Base-by-base conservation (phyloP, 2,888 invertebrate genomes). In the Polyommatus icarus region DNA sequence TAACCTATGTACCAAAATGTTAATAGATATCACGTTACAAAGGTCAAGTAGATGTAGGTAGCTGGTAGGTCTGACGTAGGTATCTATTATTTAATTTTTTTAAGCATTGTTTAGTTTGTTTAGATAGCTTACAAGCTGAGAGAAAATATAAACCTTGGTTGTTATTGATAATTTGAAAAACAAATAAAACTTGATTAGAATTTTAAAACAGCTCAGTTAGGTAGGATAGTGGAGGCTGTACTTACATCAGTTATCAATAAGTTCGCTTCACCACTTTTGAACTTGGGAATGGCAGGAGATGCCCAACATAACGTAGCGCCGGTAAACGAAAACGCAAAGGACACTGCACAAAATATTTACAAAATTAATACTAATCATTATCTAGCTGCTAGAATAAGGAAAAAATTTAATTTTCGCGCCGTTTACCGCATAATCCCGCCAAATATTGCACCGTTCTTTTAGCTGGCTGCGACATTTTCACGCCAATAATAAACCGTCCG, bases 231-330 rank as follows among this genome's bases (percentile, higher is more conserved):
- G 7, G 18, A 15, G n/a, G 24, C 6, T 67, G 10, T 76, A 88
- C 92, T 90, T 85, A 94, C 94, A 83, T 93, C 90, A 71, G 89
- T 89, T 76, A 94, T 91, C 78, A 86, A 79, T 75, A 94, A 81
- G 80, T 88, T 86, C 4, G 92, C 88, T 80, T 90, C 91, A 20
- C 92, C 92, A 79, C 83, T 91, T 81, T 88, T 90, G 83, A 95
- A 89, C 86, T 94, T 94, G 71, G 94, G 94, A 82, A 95, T 90
- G 40, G 94, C 94, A n/a, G 95, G 95, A 1, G 95, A 95, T 0
- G 95, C 89, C 94, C 95, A 95, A 10, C 94, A 92, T 77, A 94
- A 83, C 8, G 90, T 89, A 40, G 94, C 92, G 15, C 94, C 94
- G 40, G 92, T 93, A 79, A 91, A 94, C 77, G 91, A 87, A 84